Evolutionary conservation across 1,140 invertebrate species (phyloP), one percentile per base, ranked within the genome.

Genomic region (Steinernema khuongi): DNA sequence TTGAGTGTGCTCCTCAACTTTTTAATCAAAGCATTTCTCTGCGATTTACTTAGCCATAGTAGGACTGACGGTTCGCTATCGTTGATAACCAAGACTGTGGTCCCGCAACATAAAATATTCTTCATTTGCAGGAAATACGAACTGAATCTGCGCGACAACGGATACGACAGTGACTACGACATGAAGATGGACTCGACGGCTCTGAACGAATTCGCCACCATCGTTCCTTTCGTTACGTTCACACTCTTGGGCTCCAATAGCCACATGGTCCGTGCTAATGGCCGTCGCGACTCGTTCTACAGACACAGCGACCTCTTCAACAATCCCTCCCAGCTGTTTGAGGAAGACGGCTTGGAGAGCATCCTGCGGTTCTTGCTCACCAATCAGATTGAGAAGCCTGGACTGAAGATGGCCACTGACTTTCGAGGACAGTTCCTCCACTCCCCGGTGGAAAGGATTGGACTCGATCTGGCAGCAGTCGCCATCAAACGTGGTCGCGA

Each of bases 401-500:
- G 41, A 1, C 72, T 78, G 1, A 60, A 74, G 41, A 70, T 70
- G 30, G 73, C 74, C 67, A 74, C 74, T 26, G 77, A 78, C 19
- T 73, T 70, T 32, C 67, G 26, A 19, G 71, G 67, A 68, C 31
- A 73, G 32, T 71, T 81, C n/a, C 66, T 72, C 26, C 73, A 77
- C 32, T 71, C 73, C 30, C 66, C 81, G 31, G 77, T 82, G 67
- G 72, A 79, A 32, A 33, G 77, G 31, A 66, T 82, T 22, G 88
- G 89, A 17, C 81, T 89, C 75, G 89, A 89, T 82, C 83, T 90
- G 74, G 86, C 87, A 1, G 83, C 89, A 1, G 80, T 90, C 26
- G 89, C 90, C 77, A 88, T 91, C 29, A 90, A 91, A 84, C 83
- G 90, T 76, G 93, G 94, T 11, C 88, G 94, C 73, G 94, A 97